Evolutionary conservation across 1,140 invertebrate species (phyloP), one percentile per base, ranked within the genome.

Genomic region (Caenorhabditis inopinata): DNA sequence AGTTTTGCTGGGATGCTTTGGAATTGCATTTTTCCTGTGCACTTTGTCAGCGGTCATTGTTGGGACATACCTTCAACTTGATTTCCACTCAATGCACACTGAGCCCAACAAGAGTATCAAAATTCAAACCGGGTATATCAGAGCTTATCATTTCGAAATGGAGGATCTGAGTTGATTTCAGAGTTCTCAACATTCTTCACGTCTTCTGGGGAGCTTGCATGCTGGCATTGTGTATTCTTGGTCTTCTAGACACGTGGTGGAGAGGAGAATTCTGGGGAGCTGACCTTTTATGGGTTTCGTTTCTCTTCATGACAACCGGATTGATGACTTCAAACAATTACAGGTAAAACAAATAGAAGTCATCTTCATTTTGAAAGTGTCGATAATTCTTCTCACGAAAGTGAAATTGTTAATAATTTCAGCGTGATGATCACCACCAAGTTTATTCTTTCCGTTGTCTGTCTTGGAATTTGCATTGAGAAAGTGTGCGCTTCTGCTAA

Each of bases 181-280:
- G 83, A 46, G 83, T 83, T 35, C 74, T 88, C n/a, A 75, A 79
- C 2, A 32, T 86, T 32, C 74, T 88, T 1, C 86, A 87, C 77
- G 42, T 88, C 35, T 73, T 88, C 49, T 88, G 85, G 86, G 79
- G 85, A 12, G 62, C 78, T 14, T 86, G 84, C 78, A 83, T 86
- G 27, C 81, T 88, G 18, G 85, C 81, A 12, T 48, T 88, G 7
- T 83, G 85, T 12, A 42, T 87, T 47, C 74, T 88, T 14, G 86
- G 87, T 9, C 74, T 88, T 12, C 53, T 84, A 29, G 74, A 85
- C 18, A 58, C 88, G 11, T 79, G 81, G 27, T 88, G 87, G 87
- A 88, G 85, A 45, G 87, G 87, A 35, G 87, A 87, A 47, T 88
- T 81, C 62, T 73, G 88, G 23, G 87, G 87, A 14, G 86, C 86